Conservation (phyloP, 2,797 vertebrate species). For the Threskiornis aethiopicus region DNA sequence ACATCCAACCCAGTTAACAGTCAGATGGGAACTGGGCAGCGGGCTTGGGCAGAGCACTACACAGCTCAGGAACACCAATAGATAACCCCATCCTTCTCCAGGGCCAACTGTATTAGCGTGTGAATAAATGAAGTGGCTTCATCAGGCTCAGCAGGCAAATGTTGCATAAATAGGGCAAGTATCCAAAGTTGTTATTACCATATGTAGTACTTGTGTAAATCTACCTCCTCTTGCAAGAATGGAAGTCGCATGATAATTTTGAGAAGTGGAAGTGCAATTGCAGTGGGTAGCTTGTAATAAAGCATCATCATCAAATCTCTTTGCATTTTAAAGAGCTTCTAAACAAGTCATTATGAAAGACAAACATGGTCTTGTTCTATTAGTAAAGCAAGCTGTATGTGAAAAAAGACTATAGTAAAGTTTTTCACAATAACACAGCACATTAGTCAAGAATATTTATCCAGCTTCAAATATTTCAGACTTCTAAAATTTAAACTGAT, state of each 20-base stretch:
- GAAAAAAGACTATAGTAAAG: background rate
- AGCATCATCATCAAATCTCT: background rate
- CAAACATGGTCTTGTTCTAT: background rate
- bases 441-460: background rate
- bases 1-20: background rate
- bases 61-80: accelerated
- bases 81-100: background rate
- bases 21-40: background rate
- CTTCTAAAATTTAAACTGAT: background rate
- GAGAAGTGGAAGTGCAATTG: background rate
- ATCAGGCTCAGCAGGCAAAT: background rate
- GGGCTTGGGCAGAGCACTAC: background rate
- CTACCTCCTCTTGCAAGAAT: slow-evolving; percentile 9
- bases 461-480: background rate
- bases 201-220: background rate
- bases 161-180: background rate
- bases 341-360: background rate
- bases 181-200: background rate
- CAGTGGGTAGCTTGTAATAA: background rate
- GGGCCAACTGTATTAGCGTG: background rate
- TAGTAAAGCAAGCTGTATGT: background rate
- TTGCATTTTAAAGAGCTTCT: slow-evolving; percentile 25
- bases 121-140: background rate
- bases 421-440: background rate
- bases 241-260: background rate